Conservation (phyloP, 2,888 invertebrate species). For the Hydrotaea cyrtoneurina region DNA sequence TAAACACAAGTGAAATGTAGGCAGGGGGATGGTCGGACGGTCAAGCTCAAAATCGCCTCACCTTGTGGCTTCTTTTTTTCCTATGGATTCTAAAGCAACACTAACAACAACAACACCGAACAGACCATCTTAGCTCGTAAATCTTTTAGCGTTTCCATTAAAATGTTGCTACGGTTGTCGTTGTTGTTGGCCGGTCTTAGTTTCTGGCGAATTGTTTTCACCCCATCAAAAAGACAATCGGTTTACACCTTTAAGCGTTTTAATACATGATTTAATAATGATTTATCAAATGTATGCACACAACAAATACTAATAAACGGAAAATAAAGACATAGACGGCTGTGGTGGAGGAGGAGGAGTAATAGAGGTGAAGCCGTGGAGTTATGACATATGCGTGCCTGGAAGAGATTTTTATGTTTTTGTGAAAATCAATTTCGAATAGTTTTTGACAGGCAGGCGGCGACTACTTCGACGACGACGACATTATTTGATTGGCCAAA, state of each 20-base stretch:
- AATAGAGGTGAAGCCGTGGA: background rate
- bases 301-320: background rate
- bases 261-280: conserved; percentile 51
- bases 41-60: background rate
- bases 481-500: conserved; percentile 15
- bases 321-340: background rate
- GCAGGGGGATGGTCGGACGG: background rate
- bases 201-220: background rate
- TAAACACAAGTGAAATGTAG: background rate
- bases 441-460: background rate
- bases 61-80: background rate
- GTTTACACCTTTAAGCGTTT: conserved; percentile 57
- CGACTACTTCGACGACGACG: background rate
- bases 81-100: background rate
- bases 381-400: conserved; percentile 56
- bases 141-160: conserved; percentile 23
- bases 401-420: conserved; percentile 34
- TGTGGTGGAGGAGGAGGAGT: too few species aligned
- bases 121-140: conserved; percentile 6
- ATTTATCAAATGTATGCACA: background rate
- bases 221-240: conserved; percentile 38
- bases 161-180: too few species aligned
- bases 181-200: conserved; percentile 8
- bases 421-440: conserved; percentile 45
- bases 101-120: too few species aligned